A percentile compares a stretch with the other conserved stretches of the same genome.
phyloP scores from a whole-genome alignment of 2,113 vertebrate species.

The Dasypus novemcinctus region DNA sequence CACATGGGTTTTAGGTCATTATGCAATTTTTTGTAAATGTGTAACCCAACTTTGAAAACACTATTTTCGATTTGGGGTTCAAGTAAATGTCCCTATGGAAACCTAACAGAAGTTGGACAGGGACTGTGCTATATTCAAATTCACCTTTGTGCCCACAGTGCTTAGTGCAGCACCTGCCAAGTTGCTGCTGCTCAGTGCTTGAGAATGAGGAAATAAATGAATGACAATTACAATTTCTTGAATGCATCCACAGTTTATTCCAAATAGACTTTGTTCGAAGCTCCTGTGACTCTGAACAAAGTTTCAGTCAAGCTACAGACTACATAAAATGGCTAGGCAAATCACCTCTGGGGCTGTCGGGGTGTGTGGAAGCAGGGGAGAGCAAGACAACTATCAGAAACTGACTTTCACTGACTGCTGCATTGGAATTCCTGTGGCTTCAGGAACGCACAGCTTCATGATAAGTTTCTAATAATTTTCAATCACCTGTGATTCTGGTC shows the following conservation, averaged over 20 bases:
- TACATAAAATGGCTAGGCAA: neutral
- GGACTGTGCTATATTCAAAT: no score
- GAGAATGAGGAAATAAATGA: neutral
- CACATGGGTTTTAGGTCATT: neutral
- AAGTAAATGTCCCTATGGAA: neutral
- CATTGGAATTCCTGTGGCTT: neutral
- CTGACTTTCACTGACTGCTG: neutral
- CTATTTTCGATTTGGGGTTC: neutral
- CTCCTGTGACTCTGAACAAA: neutral
- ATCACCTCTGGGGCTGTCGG: neutral
- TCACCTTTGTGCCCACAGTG: neutral
- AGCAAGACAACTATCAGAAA: neutral
- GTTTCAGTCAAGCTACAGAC: neutral
- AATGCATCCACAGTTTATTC: neutral
- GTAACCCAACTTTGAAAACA: neutral
- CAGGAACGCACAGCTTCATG: neutral
- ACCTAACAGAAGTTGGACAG: neutral
- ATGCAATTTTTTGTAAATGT: neutral
- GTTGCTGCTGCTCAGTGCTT: neutral
- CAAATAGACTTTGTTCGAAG: neutral
- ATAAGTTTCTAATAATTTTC: constrained; percentile 5
- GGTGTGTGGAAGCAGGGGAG: no score
- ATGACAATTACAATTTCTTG: neutral
- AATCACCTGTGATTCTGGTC: neutral
- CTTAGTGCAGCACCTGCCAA: neutral